Evolutionary conservation across 2,113 vertebrate species (phyloP), one percentile per base, ranked within the genome.

Genomic region (Beaufortia kweichowensis): DNA sequence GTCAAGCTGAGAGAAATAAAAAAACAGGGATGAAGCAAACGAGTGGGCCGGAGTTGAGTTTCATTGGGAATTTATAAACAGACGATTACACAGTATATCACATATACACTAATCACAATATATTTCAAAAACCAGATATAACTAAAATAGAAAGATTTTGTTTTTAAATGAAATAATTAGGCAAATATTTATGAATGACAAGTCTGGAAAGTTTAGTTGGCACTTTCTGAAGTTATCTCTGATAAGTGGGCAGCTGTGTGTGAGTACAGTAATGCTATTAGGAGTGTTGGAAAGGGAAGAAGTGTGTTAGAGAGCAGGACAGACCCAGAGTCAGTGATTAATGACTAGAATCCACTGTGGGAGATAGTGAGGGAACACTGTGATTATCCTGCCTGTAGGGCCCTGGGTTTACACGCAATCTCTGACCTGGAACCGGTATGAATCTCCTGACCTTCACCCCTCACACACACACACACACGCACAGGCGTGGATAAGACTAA

Each of bases 381-480:
- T 87, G 90, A 90, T 92, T 92, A 93, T 92, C 90, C 80, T 88
- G 87, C 84, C 91, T 86, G 86, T 88, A 89, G 89, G 87, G 89
- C 85, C 86, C 85, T 78, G 86, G 91, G 83, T 89, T 91, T 86
- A 90, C 85, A 86, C 56, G 69, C 85, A 74, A 84, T 90, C 90
- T 86, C 83, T 90, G 91, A 91, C 90, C 91, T 87, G 78, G 85
- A 87, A 83, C 69, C 85, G 87, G 89, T 84, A 60, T 89, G 81
- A 90, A 89, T 91, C 91, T 87, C 85, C 85, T 80, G 89, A 87
- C 86, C 86, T 84, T 88, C 89, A 89, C 82, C 90, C 79, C 82
- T 89, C 90, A 88, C 82, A 84, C 83, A 81, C 82, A 72, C 60
- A 73, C 81, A 82, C 87, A 15, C 59, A 71, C 57, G 41, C 67